A percentile compares a stretch with the other conserved stretches of the same genome.
Conservation (phyloP, 2,113 vertebrate species). For the Puma concolor region DNA sequence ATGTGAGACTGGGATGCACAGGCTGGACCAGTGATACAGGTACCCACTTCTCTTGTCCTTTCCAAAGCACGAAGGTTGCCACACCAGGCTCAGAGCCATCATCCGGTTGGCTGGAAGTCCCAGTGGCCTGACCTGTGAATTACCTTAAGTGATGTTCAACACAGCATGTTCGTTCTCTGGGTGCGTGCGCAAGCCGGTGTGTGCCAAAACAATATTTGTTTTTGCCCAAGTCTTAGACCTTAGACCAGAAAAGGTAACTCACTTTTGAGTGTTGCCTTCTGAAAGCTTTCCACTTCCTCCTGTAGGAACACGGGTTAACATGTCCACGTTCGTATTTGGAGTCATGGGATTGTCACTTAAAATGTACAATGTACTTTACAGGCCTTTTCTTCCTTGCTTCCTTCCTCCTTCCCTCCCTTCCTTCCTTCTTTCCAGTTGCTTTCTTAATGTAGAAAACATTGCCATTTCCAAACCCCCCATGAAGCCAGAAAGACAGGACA, state of each 20-base stretch:
- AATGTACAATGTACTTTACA: background rate
- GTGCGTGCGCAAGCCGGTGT: accelerated
- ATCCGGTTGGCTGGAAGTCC: background rate
- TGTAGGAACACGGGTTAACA: background rate
- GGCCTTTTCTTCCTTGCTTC: too few species aligned
- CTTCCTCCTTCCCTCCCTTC: too few species aligned
- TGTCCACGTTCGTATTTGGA: background rate
- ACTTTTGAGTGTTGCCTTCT: background rate
- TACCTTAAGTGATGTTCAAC: accelerated
- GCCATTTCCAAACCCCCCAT: background rate
- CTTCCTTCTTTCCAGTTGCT: background rate
- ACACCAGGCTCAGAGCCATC: background rate
- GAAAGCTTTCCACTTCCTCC: background rate
- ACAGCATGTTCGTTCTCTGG: accelerated
- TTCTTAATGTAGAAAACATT: background rate
- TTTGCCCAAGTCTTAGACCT: background rate
- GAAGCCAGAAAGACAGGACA: too few species aligned
- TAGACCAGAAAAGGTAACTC: background rate
- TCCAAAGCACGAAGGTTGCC: accelerated
- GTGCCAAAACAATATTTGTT: background rate
- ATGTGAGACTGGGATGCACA: accelerated
- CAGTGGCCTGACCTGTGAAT: background rate
- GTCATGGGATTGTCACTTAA: background rate
- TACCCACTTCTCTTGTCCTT: accelerated
- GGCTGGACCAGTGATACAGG: accelerated